A percentile compares a stretch with the other conserved stretches of the same genome.
Conservation (phyloP, 2,888 invertebrate species). For the Plusia festucae region DNA sequence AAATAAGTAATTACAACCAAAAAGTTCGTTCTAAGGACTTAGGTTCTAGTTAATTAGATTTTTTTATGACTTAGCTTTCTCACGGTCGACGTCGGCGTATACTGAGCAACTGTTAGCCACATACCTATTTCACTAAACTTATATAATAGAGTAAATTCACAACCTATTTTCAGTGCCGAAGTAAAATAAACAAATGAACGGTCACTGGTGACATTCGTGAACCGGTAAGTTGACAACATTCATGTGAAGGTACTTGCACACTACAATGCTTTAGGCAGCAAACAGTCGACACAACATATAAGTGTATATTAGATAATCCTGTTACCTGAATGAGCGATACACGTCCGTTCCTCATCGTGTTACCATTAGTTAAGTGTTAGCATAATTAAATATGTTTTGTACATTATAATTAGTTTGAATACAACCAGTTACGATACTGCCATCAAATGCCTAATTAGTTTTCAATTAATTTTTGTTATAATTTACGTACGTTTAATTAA, state of each 20-base stretch:
- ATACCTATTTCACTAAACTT: slow-evolving; percentile 39
- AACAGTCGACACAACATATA: slow-evolving; percentile 56
- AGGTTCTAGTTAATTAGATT: slow-evolving; percentile 82
- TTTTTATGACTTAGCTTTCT: slow-evolving; percentile 70
- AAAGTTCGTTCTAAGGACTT: slow-evolving; percentile 89
- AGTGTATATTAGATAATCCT: slow-evolving; percentile 70
- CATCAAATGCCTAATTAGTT: slow-evolving; percentile 89
- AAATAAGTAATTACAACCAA: slow-evolving; percentile 88
- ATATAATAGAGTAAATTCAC: slow-evolving; percentile 35
- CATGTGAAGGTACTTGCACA: slow-evolving; percentile 27
- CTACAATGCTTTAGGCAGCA: slow-evolving; percentile 34
- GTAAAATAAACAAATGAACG: slow-evolving; percentile 16
- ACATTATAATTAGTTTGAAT: slow-evolving; percentile 84
- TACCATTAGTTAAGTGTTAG: slow-evolving; percentile 89
- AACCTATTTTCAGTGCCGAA: slow-evolving; percentile 22
- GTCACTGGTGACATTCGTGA: slow-evolving; percentile 23
- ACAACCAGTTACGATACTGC: slow-evolving; percentile 88
- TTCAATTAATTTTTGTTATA: slow-evolving; percentile 78
- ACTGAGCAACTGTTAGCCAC: slow-evolving; percentile 49
- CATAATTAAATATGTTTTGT: slow-evolving; percentile 78
- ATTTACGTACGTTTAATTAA: slow-evolving; percentile 75
- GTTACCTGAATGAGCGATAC: slow-evolving; percentile 87
- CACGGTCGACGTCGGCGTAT: slow-evolving; percentile 63
- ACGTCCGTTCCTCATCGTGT: slow-evolving; percentile 87
- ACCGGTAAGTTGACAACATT: slow-evolving; percentile 25